Base-by-base conservation (phyloP, 2,888 invertebrate species). In the Drosophila kuntzei region DNA sequence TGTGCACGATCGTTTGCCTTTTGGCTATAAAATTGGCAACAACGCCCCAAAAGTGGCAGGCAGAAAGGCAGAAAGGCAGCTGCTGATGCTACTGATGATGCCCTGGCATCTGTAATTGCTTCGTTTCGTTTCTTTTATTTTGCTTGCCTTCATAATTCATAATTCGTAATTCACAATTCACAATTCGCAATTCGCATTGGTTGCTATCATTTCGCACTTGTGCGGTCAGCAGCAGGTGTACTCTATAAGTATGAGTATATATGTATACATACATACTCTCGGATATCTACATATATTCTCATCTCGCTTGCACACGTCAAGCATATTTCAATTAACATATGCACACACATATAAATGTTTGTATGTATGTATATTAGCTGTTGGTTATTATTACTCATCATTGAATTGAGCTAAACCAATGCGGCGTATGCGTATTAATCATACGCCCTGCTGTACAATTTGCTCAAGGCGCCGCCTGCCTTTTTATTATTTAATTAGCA, bases 401-500 rank as follows among this genome's bases (percentile, higher is more conserved):
- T 62, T 57, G 62, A 71, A 80, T 71, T 64, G 61, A 71, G 66
- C 54, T 65, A 50, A 54, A 58, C 79, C 71, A 71, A 65, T 77
- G 68, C 59, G 78, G 79, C 82, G 79, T 81, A 79, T 79, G 82
- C 82, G 79, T 79, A 81, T 81, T 63, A 66, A 62, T 67, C 71
- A 79, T 74, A 78, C 74, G 65, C 61, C 74, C 64, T 39, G 59
- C 29, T 20, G 20, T 67, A 61, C 59, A 20, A 44, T 44, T 22
- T 36, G 36, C 34, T 37, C 34, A 50, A 74, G 81, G 82, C 83
- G 76, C 64, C 55, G 63, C 60, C 60, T 62, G 74, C 66, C 55
- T 85, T 83, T 84, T 84, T 84, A 89, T 84, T 84, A 84, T 84
- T 88, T 89, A 89, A 84, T 84, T 89, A 85, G 90, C 89, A 80